A percentile compares a stretch with the other conserved stretches of the same genome.
These are phyloP conservation scores for Gopherus flavomarginatus DNA, from an alignment of 2,113 vertebrate species.

Conservation along the genomic window DNA sequence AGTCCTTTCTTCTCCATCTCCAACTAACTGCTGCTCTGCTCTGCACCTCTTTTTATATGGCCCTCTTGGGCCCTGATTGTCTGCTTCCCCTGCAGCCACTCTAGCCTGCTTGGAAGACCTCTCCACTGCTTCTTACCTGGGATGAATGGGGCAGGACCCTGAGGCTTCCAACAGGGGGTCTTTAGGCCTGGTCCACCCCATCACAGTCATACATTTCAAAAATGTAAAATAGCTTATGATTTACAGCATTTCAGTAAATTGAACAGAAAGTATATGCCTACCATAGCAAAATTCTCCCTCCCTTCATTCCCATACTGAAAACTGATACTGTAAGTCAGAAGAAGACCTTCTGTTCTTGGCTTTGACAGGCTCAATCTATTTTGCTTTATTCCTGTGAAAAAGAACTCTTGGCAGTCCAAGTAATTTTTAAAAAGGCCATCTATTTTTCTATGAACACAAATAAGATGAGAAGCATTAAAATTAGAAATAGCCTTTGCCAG, in stretches of 20 bases:
- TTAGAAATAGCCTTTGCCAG: not conserved
- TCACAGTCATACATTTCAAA: not conserved
- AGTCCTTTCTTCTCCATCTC: too few species aligned
- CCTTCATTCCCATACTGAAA: not conserved
- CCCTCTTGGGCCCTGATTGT: too few species aligned
- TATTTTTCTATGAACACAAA: not conserved
- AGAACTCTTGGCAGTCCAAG: not conserved
- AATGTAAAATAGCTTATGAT: constrained; percentile 8
- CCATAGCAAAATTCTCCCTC: not conserved
- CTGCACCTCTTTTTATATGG: too few species aligned
- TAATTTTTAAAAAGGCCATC: not conserved
- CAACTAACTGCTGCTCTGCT: too few species aligned
- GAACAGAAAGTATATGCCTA: not conserved
- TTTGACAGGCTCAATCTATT: not conserved
- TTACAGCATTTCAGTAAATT: not conserved
- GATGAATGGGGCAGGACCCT: too few species aligned
- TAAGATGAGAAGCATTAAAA: not conserved
- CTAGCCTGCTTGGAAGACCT: too few species aligned
- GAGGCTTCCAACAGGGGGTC: too few species aligned
- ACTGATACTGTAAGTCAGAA: fast-evolving
- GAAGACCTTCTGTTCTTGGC: not conserved
- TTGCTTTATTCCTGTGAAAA: not conserved
- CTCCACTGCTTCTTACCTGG: too few species aligned
- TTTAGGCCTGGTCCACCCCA: too few species aligned
- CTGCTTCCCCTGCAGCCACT: too few species aligned